Percentiles rank a stretch among this genome's conserved stretches.
Evolutionary conservation across 2,797 vertebrate genomes (phyloP).

Genomic region (Ispidina lecontei): DNA sequence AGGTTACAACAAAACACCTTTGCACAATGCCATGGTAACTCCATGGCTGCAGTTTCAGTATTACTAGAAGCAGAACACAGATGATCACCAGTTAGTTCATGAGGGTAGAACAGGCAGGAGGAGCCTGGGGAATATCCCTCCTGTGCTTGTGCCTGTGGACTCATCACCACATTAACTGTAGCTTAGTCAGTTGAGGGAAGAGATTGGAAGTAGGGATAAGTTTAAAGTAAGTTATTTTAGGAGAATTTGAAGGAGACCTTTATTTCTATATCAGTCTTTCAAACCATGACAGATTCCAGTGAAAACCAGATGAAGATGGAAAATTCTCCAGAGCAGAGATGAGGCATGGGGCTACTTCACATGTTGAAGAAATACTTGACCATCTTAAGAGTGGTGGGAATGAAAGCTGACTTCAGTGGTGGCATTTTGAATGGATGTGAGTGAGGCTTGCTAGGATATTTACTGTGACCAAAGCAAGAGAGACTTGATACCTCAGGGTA

Average conservation of each 20-base stretch:
- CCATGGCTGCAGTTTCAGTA: not conserved
- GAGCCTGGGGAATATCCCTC: not conserved
- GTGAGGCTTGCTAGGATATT: not conserved
- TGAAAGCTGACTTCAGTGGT: not conserved
- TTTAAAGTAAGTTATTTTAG: not conserved
- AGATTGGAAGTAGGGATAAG: not conserved
- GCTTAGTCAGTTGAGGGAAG: not conserved
- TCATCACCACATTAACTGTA: not conserved
- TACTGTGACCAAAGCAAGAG: not conserved
- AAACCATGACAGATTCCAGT: not conserved
- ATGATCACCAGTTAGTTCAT: not conserved
- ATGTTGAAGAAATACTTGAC: not conserved
- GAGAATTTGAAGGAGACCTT: not conserved
- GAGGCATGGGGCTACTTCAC: not conserved
- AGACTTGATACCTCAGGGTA: not conserved
- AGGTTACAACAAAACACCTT: constrained; percentile 28
- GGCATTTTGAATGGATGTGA: not conserved
- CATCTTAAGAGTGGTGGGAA: not conserved
- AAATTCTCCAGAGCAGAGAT: not conserved
- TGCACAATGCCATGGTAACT: constrained; percentile 25
- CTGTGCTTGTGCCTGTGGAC: not conserved
- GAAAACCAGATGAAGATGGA: not conserved
- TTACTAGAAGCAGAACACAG: not conserved
- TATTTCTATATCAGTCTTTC: not conserved
- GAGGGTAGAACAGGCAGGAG: not conserved